A percentile compares a stretch with the other conserved stretches of the same genome.
These are phyloP conservation scores for Crotalus helleri DNA, from an alignment of 2,113 vertebrate species.

Conservation along the genomic window DNA sequence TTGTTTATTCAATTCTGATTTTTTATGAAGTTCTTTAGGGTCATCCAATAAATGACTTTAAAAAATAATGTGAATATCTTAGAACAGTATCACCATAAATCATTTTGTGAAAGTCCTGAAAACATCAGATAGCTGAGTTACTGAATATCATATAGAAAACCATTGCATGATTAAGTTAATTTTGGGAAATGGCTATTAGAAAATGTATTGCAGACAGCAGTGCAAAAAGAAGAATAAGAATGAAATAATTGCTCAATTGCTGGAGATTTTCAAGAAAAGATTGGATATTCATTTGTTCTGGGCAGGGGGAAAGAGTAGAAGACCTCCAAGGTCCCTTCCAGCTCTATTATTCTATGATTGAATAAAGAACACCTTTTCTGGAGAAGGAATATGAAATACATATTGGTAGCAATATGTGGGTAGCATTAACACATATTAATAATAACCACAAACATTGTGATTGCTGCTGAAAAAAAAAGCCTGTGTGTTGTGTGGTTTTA, in stretches of 20 bases:
- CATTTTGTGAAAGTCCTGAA: conserved; percentile 10
- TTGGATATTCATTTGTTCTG: background rate
- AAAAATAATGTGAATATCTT: conserved; percentile 26
- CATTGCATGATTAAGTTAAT: conserved; percentile 17
- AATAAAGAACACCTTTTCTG: background rate
- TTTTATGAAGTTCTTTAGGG: conserved; percentile 17
- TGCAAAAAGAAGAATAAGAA: background rate
- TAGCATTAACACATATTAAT: background rate
- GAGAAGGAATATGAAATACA: background rate
- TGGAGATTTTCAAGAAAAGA: background rate
- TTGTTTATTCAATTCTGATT: conserved; percentile 30
- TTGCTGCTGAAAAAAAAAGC: background rate
- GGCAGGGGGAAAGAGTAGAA: background rate
- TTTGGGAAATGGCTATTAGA: background rate
- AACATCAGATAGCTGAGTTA: conserved; percentile 13
- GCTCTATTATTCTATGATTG: background rate
- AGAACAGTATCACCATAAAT: conserved; percentile 25
- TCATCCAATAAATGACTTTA: background rate
- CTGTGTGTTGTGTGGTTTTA: background rate
- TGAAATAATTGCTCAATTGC: background rate
- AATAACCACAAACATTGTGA: background rate
- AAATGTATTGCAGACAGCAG: background rate
- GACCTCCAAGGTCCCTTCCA: background rate
- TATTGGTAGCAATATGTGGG: background rate
- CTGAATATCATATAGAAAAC: conserved; percentile 3